phyloP scores from a whole-genome alignment of 1,140 invertebrate genomes.

The Bemisia tabaci region DNA sequence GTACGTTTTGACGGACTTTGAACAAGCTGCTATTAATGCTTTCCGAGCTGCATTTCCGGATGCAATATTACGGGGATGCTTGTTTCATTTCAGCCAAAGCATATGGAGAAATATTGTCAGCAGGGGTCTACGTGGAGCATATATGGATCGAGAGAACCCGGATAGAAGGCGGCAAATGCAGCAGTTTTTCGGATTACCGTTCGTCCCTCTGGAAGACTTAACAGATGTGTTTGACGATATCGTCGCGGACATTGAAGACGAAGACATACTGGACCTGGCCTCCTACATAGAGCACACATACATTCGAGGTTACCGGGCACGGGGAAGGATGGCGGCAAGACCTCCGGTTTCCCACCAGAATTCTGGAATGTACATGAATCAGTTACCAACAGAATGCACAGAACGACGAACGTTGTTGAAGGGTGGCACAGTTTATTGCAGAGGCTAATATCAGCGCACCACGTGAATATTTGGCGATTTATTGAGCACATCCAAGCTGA shows the following conservation, averaged over 20 bases:
- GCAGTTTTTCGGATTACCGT: background rate
- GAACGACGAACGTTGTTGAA: no score
- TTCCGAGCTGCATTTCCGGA: background rate
- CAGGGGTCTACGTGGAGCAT: background rate
- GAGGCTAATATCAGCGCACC: no score
- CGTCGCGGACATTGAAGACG: background rate
- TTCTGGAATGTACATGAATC: no score
- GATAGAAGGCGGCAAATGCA: background rate
- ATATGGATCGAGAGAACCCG: background rate
- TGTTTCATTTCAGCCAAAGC: background rate
- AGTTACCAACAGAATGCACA: no score
- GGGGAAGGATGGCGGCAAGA: background rate
- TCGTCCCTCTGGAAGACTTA: background rate
- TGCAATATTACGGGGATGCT: background rate
- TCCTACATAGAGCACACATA: background rate
- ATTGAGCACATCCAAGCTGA: no score
- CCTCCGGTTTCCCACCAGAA: background rate
- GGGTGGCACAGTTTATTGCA: no score
- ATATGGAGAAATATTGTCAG: background rate
- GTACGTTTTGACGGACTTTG: background rate
- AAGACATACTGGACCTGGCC: background rate
- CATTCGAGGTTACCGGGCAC: background rate
- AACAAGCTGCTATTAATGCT: background rate
- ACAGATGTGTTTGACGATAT: background rate
- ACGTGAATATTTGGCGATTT: no score